phyloP scores from a whole-genome alignment of 2,888 invertebrate species.

The Drosophila yooni region DNA sequence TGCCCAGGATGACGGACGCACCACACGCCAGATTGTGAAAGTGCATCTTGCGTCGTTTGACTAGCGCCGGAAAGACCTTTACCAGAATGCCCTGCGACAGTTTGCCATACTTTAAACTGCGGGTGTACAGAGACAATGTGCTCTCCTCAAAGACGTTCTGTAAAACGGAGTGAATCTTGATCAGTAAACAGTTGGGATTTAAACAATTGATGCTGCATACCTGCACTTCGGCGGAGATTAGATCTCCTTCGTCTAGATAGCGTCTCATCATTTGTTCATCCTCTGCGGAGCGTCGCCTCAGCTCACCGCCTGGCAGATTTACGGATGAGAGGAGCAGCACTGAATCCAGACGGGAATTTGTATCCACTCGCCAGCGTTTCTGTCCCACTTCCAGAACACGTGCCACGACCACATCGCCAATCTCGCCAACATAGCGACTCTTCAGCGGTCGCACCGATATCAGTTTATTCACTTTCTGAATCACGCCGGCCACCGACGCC shows the following conservation, averaged over 20 bases:
- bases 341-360: conserved; percentile 95
- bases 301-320: conserved; percentile 98
- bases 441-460: conserved; percentile 96
- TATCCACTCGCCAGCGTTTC: conserved; percentile 97
- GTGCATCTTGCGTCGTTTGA: conserved; percentile 97
- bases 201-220: conserved; percentile 21
- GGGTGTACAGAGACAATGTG: conserved; percentile 95
- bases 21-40: conserved; percentile 97
- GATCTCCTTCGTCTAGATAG: conserved; percentile 96
- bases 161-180: not conserved
- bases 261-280: conserved; percentile 99
- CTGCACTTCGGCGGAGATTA: conserved; percentile 99
- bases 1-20: conserved; percentile 96
- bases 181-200: not conserved
- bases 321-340: conserved; percentile 95
- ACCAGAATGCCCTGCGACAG: conserved; percentile 94
- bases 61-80: conserved; percentile 95
- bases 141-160: conserved; percentile 94
- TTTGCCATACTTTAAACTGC: conserved; percentile 99
- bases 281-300: conserved; percentile 96
- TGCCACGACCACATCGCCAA: conserved; percentile 98
- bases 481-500: conserved; percentile 97
- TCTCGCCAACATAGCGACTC: conserved; percentile 95
- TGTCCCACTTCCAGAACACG: conserved; percentile 97
- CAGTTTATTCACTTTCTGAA: conserved; percentile 97